phyloP scores from a whole-genome alignment of 2,113 vertebrate genomes.

The Smithornis capensis region DNA sequence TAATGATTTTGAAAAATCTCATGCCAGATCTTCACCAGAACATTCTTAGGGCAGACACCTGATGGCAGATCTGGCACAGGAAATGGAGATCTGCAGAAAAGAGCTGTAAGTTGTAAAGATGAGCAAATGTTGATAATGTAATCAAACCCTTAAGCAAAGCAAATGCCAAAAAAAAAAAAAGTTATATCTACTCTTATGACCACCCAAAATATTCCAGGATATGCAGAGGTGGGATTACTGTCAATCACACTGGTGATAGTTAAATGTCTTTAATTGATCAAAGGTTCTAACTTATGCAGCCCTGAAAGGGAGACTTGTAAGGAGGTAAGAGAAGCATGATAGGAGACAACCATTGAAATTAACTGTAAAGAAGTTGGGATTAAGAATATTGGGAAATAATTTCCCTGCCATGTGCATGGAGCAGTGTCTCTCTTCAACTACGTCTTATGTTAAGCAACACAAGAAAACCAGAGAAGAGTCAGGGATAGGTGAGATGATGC shows the following conservation, averaged over 20 bases:
- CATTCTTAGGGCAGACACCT: too few relatives aligned
- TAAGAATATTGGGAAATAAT: neutral
- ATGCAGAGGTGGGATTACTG: neutral
- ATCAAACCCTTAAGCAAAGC: neutral
- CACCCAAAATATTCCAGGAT: neutral
- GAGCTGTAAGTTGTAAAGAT: neutral
- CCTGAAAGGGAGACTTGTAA: neutral
- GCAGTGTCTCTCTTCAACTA: neutral
- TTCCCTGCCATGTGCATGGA: neutral
- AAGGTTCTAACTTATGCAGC: neutral
- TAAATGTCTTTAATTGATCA: neutral
- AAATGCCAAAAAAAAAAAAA: neutral
- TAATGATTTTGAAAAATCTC: neutral
- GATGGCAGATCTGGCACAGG: neutral
- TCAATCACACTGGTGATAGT: neutral
- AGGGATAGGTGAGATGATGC: neutral
- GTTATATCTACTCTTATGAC: fast-evolving
- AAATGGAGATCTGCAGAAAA: neutral
- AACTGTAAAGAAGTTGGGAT: neutral
- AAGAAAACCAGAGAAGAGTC: neutral
- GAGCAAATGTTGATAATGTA: neutral
- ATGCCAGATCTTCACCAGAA: neutral
- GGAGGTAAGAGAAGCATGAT: neutral
- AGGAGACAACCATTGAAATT: neutral
- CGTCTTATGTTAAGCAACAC: neutral